Evolutionary conservation across 2,797 vertebrate species (phyloP).

Genomic region (Gymnopithys bicolor): DNA sequence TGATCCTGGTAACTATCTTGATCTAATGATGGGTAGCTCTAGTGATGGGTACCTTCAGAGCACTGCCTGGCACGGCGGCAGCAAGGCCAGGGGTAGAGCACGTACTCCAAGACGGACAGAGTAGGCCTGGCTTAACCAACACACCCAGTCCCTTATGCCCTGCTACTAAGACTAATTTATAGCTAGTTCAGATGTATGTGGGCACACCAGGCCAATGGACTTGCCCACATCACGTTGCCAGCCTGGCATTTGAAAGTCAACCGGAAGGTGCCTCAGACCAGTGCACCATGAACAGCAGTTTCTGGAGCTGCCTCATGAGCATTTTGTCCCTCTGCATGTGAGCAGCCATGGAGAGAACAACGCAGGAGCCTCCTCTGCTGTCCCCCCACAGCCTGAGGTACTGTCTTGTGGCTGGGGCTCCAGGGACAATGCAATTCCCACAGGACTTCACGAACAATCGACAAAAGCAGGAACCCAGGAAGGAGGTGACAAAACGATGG

Average conservation of each 20-base stretch:
- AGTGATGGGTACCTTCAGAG: background rate
- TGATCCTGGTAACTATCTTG: background rate
- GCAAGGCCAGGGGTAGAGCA: background rate
- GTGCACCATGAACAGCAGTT: rapidly evolving
- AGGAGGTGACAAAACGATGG: conserved; percentile 24
- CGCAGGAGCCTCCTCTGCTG: background rate
- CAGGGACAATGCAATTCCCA: background rate
- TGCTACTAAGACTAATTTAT: background rate
- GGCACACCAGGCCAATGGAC: background rate
- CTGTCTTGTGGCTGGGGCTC: background rate
- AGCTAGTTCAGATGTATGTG: background rate
- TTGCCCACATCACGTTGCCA: background rate
- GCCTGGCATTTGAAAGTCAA: background rate
- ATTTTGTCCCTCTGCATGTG: background rate
- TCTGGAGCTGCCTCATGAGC: rapidly evolving
- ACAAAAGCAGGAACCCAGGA: background rate
- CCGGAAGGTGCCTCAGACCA: background rate
- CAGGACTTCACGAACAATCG: background rate
- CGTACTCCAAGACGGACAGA: background rate
- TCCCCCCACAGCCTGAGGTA: background rate
- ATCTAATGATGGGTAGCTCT: background rate
- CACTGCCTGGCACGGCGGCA: background rate
- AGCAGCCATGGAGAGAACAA: background rate
- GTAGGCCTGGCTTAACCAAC: background rate
- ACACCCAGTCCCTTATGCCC: background rate